Evolutionary conservation across 2,888 invertebrate genomes (phyloP).

Genomic region (Harpalus rubripes): DNA sequence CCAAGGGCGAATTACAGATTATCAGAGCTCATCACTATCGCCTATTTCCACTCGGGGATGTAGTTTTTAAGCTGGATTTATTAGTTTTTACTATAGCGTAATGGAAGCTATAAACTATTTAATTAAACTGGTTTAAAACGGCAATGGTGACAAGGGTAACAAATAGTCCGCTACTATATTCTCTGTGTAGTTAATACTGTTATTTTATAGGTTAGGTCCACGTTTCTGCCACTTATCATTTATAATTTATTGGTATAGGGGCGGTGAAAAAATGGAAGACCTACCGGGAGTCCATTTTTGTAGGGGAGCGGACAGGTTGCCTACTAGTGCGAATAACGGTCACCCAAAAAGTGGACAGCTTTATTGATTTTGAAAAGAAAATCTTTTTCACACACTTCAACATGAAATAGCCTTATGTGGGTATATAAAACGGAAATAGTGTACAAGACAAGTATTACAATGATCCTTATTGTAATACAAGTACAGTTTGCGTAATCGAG

Average conservation of each 20-base stretch:
- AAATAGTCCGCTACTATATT: slow-evolving; percentile 3
- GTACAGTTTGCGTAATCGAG: too few relatives aligned
- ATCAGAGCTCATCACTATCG: slow-evolving; percentile 25
- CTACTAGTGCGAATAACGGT: not conserved
- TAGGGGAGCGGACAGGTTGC: slow-evolving; percentile 23
- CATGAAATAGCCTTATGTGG: too few relatives aligned
- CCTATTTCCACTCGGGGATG: not conserved
- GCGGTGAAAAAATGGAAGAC: not conserved
- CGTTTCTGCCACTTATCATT: slow-evolving; percentile 29
- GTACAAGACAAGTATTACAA: too few relatives aligned
- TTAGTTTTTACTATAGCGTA: not conserved
- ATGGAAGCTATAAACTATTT: not conserved
- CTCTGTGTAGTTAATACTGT: slow-evolving; percentile 27
- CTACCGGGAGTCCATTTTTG: not conserved
- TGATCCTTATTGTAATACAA: too few relatives aligned
- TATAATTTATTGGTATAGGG: slow-evolving; percentile 23
- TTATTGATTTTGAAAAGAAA: not conserved
- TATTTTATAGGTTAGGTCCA: slow-evolving; percentile 32
- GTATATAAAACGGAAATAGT: too few relatives aligned
- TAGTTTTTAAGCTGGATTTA: slow-evolving; percentile 27
- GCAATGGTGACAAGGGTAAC: slow-evolving; percentile 21
- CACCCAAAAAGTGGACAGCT: slow-evolving; percentile 10
- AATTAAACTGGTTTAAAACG: slow-evolving; percentile 35
- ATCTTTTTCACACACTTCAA: not conserved
- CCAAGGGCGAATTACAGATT: slow-evolving; percentile 27